Percentiles rank a stretch among this genome's conserved stretches.
phyloP scores from a whole-genome alignment of 2,888 invertebrate species.

The Parnassius apollo region DNA sequence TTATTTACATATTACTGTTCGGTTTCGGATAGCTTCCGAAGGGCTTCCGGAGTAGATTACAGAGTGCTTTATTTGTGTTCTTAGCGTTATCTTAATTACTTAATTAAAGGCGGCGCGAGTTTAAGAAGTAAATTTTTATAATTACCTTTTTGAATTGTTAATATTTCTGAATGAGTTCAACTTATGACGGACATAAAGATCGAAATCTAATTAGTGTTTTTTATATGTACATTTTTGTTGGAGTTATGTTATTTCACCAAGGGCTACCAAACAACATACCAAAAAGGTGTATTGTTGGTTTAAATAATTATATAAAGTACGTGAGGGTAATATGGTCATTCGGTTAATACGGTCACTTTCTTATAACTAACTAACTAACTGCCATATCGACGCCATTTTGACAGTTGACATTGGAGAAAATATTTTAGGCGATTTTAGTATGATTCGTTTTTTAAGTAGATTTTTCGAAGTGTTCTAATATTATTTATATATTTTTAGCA shows the following conservation, averaged over 20 bases:
- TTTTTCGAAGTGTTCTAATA: too few species aligned
- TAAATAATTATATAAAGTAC: too few species aligned
- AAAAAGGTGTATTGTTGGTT: neutral
- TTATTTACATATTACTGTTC: conserved; percentile 64
- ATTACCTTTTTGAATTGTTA: conserved; percentile 33
- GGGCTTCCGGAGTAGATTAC: conserved; percentile 70
- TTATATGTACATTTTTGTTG: conserved; percentile 6
- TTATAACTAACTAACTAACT: too few species aligned
- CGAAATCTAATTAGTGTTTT: conserved; percentile 24
- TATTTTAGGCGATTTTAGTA: too few species aligned
- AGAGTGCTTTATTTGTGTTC: conserved; percentile 65
- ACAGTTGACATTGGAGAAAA: too few species aligned
- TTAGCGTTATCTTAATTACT: conserved; percentile 70
- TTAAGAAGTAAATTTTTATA: conserved; percentile 30
- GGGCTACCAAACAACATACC: neutral
- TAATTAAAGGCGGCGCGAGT: conserved; percentile 55
- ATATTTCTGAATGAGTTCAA: conserved; percentile 28
- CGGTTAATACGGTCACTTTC: too few species aligned
- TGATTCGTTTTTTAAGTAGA: too few species aligned
- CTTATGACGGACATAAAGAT: conserved; percentile 16
- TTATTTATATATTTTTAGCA: too few species aligned
- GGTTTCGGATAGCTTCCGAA: conserved; percentile 66
- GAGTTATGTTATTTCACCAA: neutral
- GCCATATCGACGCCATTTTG: too few species aligned
- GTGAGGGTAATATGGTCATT: too few species aligned